Evolutionary conservation across 2,113 vertebrate genomes (phyloP).

Genomic region (human): GRCh38 chr11:83912501-83913000

Average conservation of each 20-base stretch:
- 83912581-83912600: neutral
- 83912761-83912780: neutral
- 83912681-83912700: neutral
- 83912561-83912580: neutral
- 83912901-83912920: neutral
- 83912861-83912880: neutral
- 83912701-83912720: neutral
- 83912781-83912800: neutral
- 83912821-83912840: neutral
- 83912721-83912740: neutral
- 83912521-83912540: neutral
- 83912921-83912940: neutral
- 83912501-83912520: neutral
- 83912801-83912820: neutral
- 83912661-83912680: neutral
- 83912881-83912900: neutral
- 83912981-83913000: neutral
- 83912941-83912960: neutral
- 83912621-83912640: conserved; percentile 40
- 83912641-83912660: neutral
- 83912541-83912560: neutral
- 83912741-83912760: neutral
- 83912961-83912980: neutral
- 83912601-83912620: neutral
- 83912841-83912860: neutral